Evolutionary conservation across 2,797 vertebrate species (phyloP), one percentile per base, ranked within the genome.

Genomic region (Taeniopygia guttata): DNA sequence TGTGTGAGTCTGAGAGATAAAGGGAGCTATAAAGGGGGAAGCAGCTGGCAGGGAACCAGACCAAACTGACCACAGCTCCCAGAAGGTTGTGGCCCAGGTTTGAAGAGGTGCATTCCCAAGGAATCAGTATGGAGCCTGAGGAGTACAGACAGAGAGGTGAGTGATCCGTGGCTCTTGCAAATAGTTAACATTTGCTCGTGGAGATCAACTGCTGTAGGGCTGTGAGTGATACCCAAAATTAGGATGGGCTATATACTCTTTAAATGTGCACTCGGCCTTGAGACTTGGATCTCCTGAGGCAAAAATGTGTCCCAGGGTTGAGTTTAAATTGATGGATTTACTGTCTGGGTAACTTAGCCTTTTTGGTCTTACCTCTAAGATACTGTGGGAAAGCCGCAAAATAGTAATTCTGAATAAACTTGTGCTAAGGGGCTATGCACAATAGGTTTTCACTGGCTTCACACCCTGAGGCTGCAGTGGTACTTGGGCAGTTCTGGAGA

Each of bases 141-240:
- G 98, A 98, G 87, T 98, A 98, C 96, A 97, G 97, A 55, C 70
- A n/a, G 84, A 97, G 98, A 97, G 98, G 98, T 98, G 88, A 97
- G 97, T 91, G 74, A 40, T 54, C 26, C 7, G 11, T 48, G 66
- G 18, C 70, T 93, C 72, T 63, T 54, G 43, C 19, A 32, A 73
- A 25, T 0, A 13, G n/a, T 29, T 60, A 27, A 15, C 10, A 2
- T 63, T 74, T 87, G 19, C 34, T 87, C 0, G 0, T 5, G 3
- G 58, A 46, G 30, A 77, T 40, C 11, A 38, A 2, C 36, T 51
- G 9, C 36, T 74, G 38, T 25, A 43, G 68, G 49, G 45, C 75
- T 92, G 54, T 1, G 11, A 85, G 13, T 34, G 40, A 45, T 55
- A 74, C 36, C 19, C 40, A 22, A 49, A 60, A 12, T 45, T 26